Base-by-base conservation (phyloP, 2,113 vertebrate genomes). In the Saccopteryx leptura region DNA sequence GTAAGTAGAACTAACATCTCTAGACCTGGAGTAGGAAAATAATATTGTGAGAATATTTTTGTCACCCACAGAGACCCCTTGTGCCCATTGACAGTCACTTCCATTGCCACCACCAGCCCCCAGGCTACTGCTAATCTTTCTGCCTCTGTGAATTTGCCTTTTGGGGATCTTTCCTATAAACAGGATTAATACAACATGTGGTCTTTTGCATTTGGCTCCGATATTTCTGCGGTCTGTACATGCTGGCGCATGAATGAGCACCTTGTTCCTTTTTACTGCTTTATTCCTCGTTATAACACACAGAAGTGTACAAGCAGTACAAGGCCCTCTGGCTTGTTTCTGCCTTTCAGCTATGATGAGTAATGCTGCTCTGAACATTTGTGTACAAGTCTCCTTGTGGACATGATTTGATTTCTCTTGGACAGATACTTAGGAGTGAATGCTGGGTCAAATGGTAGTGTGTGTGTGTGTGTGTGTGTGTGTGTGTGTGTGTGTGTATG, bases 381-480 rank as follows among this genome's bases (percentile, higher is more conserved):
- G 9, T 65, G 33, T 52, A 46, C 33, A 19, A 74, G 48, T 60
- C n/a, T 86, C 84, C 74, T 46, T 60, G 50, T 85, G 72, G 46
- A 48, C 50, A 52, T 33, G 31, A 48, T 28, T 92, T 93, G 68
- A 52, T 76, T 71, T 76, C 50, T 85, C 92, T 78, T 85, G 56
- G 24, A 33, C 11, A 81, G 68, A 85, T 63, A 8, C 48, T 10
- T 87, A n/a, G 18, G 46, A 68, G 13, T 28, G 17, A 88, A 80
- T 33, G 13, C 33, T 66, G 3, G 60, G 26, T 91, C 54, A 84
- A 92, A 50, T n/a, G 65, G 46, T 54, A 68, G 63, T 54, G 5
- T 28, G 5, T 65, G 28, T 65, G 5, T 26, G 26, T 65, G 21
- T 9, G 26, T 65, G 39, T 39, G 39, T 39, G 39, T 39, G 39